Evolutionary conservation across 2,797 vertebrate species (phyloP).

Genomic region (Stomatorhinus walkeri): DNA sequence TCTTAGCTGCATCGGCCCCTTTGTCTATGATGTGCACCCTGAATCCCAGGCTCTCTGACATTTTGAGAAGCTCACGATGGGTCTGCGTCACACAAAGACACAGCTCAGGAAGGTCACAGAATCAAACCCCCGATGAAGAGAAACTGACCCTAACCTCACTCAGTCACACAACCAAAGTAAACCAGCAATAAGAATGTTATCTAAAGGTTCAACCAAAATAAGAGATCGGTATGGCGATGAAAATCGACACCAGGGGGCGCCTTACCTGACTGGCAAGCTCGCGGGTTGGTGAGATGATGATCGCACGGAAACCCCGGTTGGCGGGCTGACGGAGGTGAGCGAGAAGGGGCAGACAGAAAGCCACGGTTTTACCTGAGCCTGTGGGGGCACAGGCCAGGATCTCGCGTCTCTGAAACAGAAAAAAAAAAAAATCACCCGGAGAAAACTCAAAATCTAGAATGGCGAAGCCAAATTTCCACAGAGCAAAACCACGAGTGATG

Average conservation of each 20-base stretch:
- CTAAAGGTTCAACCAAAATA: not conserved
- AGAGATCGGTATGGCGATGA: not conserved
- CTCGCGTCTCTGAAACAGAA: slow-evolving; percentile 68
- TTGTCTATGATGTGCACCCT: slow-evolving; percentile 91
- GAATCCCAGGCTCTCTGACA: slow-evolving; percentile 84
- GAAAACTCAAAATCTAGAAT: too few species aligned
- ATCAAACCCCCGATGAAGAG: not conserved
- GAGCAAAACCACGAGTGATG: not conserved
- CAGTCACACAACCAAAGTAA: not conserved
- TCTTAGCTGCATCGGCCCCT: slow-evolving; percentile 79
- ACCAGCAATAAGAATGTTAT: not conserved
- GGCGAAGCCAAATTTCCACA: not conserved
- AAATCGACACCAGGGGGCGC: not conserved
- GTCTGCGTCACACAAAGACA: slow-evolving; percentile 60
- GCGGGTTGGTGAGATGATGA: slow-evolving; percentile 86
- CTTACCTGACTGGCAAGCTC: slow-evolving; percentile 88
- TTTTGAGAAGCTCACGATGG: slow-evolving; percentile 80
- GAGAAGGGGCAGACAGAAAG: slow-evolving; percentile 85
- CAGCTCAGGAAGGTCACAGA: not conserved
- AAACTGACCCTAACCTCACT: not conserved
- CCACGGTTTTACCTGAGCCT: slow-evolving; percentile 91
- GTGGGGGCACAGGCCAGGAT: slow-evolving; percentile 90
- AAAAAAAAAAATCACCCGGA: not conserved
- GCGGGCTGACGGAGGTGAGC: slow-evolving; percentile 76
- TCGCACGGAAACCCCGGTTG: slow-evolving; percentile 86